Evolutionary conservation across 2,113 vertebrate genomes (phyloP).

Genomic region (Trematomus loennbergii): DNA sequence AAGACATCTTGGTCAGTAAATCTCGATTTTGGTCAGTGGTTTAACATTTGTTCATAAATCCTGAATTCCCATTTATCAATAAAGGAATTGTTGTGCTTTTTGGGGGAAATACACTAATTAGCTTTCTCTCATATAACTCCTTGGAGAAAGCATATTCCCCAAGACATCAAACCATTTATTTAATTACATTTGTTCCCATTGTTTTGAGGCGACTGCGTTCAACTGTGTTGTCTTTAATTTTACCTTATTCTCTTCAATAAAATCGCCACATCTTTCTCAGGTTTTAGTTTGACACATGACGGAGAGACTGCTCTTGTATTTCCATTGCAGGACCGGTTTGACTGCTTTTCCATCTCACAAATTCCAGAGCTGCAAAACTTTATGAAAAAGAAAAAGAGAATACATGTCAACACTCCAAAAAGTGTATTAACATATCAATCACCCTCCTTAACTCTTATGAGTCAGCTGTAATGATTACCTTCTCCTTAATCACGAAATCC

Average conservation of each 20-base stretch:
- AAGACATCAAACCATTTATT: neutral
- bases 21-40: neutral
- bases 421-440: neutral
- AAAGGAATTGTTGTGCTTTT: too few relatives aligned
- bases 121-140: too few relatives aligned
- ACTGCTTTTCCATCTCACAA: slow-evolving; percentile 25
- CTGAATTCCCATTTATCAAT: too few relatives aligned
- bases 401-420: neutral
- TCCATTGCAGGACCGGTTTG: neutral
- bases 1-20: neutral
- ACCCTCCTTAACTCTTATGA: neutral
- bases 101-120: too few relatives aligned
- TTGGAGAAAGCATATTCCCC: too few relatives aligned
- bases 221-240: neutral
- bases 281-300: slow-evolving; percentile 11
- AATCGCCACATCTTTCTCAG: slow-evolving; percentile 18
- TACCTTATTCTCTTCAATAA: slow-evolving; percentile 66
- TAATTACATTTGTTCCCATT: neutral
- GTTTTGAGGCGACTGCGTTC: neutral
- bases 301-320: neutral
- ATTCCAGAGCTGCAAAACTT: slow-evolving; percentile 17
- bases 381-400: neutral
- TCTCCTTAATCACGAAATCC: neutral
- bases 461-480: neutral
- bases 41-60: neutral